A percentile compares a stretch with the other conserved stretches of the same genome.
phyloP scores from a whole-genome alignment of 2,797 vertebrate genomes.

The Malurus splendens region DNA sequence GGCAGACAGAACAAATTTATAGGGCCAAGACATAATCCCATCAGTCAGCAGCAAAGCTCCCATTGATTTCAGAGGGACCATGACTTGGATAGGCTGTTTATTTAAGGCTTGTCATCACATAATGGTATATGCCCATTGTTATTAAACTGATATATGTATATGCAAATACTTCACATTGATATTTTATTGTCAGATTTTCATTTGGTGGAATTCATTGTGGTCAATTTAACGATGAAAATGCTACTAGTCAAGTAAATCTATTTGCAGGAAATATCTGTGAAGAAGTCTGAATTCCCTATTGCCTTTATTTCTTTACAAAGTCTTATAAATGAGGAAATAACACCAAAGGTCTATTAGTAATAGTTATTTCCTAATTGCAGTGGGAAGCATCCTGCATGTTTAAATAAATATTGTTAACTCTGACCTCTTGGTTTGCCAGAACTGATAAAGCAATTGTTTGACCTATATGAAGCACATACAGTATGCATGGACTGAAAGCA shows the following conservation, averaged over 20 bases:
- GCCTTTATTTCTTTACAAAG: conserved; percentile 42
- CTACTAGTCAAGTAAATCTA: background rate
- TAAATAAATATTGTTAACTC: conserved; percentile 88
- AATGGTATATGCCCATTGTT: background rate
- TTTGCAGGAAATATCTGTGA: background rate
- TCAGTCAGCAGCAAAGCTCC: background rate
- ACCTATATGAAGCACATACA: conserved; percentile 79
- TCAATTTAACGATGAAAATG: background rate
- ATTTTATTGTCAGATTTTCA: background rate
- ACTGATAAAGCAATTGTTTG: conserved; percentile 82
- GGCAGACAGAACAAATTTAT: background rate
- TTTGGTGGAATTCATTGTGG: background rate
- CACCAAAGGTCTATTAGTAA: conserved; percentile 76
- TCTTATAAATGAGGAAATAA: conserved; percentile 68
- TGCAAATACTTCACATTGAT: background rate
- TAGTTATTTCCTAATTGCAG: conserved; percentile 84
- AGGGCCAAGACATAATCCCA: background rate
- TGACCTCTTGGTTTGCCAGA: conserved; percentile 76
- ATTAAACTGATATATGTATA: background rate
- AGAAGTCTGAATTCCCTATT: background rate
- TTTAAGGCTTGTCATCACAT: background rate
- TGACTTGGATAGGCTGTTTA: background rate
- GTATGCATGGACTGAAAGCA: conserved; percentile 76
- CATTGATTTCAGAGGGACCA: background rate
- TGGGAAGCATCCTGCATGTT: conserved; percentile 84